phyloP scores from a whole-genome alignment of 1,140 invertebrate genomes.

The Caenorhabditis briggsae region DNA sequence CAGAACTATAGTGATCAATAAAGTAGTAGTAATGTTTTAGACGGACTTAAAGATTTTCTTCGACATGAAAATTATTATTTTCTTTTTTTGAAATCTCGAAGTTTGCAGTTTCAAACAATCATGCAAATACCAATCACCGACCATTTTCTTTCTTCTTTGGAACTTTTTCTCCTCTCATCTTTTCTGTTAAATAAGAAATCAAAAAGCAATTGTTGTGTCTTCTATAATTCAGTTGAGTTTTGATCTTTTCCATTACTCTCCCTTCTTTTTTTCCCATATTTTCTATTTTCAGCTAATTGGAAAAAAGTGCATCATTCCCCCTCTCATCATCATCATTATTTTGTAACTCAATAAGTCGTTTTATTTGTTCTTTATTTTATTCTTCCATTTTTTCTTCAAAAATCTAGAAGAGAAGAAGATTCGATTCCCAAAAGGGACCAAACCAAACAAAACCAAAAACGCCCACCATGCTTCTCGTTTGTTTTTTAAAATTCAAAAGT shows the following conservation, averaged over 20 bases:
- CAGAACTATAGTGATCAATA: no score
- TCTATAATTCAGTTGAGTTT: conserved; percentile 27
- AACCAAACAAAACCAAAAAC: neutral
- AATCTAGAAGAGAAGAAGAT: conserved; percentile 17
- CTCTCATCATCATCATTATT: no score
- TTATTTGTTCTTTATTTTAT: neutral
- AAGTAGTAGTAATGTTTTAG: no score
- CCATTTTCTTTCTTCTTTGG: neutral
- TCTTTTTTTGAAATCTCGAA: neutral
- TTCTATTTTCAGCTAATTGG: neutral
- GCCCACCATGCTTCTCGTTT: neutral
- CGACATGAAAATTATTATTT: no score
- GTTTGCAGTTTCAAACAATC: neutral
- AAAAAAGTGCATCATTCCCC: neutral
- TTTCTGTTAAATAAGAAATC: neutral
- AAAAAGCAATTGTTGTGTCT: neutral
- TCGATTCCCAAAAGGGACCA: neutral
- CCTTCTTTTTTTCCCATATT: neutral
- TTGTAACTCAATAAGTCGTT: no score
- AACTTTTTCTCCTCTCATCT: neutral
- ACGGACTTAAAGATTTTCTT: no score
- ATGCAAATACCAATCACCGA: neutral
- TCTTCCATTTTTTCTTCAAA: neutral
- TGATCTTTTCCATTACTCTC: neutral
- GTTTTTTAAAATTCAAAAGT: conserved; percentile 24